A percentile compares a stretch with the other conserved stretches of the same genome.
Conservation (phyloP, 2,888 invertebrate species). For the Andrena camellia region DNA sequence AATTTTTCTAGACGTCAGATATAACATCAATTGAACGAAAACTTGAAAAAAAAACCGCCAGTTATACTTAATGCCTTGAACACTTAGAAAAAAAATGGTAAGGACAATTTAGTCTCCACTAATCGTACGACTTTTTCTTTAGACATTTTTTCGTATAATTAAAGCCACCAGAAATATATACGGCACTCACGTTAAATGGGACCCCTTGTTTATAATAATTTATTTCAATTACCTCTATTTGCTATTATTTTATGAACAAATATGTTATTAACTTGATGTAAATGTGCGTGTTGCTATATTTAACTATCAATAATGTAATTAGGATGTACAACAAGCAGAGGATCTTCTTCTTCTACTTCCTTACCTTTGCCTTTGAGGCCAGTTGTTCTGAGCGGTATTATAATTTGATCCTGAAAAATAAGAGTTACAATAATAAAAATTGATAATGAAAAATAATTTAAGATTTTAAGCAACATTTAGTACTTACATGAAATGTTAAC, state of each 20-base stretch:
- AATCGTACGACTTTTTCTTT: too few species aligned
- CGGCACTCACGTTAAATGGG: too few species aligned
- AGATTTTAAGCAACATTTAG: background rate
- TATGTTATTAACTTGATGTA: too few species aligned
- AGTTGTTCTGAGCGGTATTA: conserved; percentile 90
- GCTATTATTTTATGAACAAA: background rate
- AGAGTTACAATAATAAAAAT: conserved; percentile 24
- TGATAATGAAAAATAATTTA: background rate
- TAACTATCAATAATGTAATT: conserved; percentile 94
- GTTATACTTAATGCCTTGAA: too few species aligned
- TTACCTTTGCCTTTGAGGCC: conserved; percentile 86
- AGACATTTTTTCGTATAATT: too few species aligned
- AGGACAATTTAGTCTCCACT: too few species aligned
- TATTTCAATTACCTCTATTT: background rate
- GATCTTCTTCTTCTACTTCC: conserved; percentile 89
- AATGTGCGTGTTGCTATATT: conserved; percentile 30
- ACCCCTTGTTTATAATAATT: background rate
- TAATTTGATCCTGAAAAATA: conserved; percentile 91
- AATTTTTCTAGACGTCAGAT: too few species aligned
- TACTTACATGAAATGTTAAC: conserved; percentile 92
- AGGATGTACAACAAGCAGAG: conserved; percentile 97
- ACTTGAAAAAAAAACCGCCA: too few species aligned
- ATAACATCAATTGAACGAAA: too few species aligned
- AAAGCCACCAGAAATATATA: too few species aligned
- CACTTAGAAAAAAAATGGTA: too few species aligned